phyloP scores from a whole-genome alignment of 2,888 invertebrate genomes.

The Athalia rosae region DNA sequence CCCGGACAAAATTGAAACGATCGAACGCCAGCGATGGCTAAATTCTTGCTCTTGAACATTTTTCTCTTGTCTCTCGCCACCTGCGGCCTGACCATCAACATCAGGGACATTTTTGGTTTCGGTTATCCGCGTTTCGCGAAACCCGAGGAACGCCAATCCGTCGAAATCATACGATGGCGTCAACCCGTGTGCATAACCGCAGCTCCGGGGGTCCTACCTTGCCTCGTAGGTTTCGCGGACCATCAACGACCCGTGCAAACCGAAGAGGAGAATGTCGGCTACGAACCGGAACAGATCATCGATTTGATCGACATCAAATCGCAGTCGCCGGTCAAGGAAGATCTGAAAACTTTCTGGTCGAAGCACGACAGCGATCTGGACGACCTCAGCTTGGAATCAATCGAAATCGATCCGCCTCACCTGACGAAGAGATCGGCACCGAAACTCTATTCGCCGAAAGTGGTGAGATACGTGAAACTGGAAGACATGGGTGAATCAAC shows the following conservation, averaged over 20 bases:
- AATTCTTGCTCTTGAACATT: neutral
- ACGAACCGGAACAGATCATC: neutral
- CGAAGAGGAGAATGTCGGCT: conserved; percentile 14
- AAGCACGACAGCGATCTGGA: neutral
- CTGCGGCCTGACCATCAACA: neutral
- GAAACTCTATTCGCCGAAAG: conserved; percentile 20
- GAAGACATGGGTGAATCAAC: conserved; percentile 39
- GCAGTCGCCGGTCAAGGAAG: neutral
- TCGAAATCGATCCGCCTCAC: neutral
- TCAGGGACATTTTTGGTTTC: neutral
- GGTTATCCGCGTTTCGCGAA: neutral
- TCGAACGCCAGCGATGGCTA: conserved; percentile 16
- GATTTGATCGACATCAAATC: neutral
- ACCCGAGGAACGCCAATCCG: conserved; percentile 43
- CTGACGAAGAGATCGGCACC: neutral
- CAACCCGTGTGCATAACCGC: conserved; percentile 57
- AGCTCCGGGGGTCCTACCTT: conserved; percentile 49
- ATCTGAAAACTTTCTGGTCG: conserved; percentile 33
- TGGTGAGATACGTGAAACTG: conserved; percentile 19
- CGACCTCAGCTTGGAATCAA: conserved; percentile 9
- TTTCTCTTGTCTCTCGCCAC: neutral
- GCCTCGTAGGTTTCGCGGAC: conserved; percentile 40
- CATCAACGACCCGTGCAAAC: conserved; percentile 40
- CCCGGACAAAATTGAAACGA: neutral
- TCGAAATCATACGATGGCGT: conserved; percentile 58